Evolutionary conservation across 2,113 vertebrate genomes (phyloP), one percentile per base, ranked within the genome.

Genomic region (Phycodurus eques): DNA sequence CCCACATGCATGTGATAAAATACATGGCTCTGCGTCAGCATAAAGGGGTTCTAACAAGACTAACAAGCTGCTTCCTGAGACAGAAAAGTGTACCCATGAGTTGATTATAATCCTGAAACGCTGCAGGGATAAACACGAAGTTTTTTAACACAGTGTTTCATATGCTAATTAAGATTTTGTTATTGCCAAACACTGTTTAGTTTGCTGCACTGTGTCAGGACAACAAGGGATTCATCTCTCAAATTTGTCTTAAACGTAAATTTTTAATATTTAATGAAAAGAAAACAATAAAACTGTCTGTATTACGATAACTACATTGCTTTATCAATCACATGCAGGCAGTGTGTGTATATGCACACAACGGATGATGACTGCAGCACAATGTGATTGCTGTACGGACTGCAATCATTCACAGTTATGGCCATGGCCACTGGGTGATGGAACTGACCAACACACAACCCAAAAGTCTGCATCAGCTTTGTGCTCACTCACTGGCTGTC

Each of bases 371-470:
- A 81, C 68, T 83, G 76, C 82, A 71, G 79, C 80, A 71, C 64
- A 59, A 74, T 70, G 51, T 81, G 59, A 79, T 85, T 57, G 72
- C 33, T 39, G 71, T 72, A 71, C 65, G 43, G 75, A 76, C 79
- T 82, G 83, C 87, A 83, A 81, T 80, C 75, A 73, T 87, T 87
- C 74, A 69, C 76, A 53, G 62, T 70, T 72, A 72, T 67, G 66
- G 80, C 63, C 65, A 35, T 66, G 49, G 80, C 75, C 65, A 75
- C 53, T 68, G 75, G 80, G 76, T 81, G 79, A 81, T 56, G 77
- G 71, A 85, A 81, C 77, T 79, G 77, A 74, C 68, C 69, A 80
- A 79, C 75, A 72, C 63, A 79, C 61, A 67, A 17, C 27, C 63
- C 75, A 49, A 73, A 60, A 62, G 80, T 81, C 79, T 74, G 79